Base-by-base conservation (phyloP, 2,797 vertebrate species). In the Neostethus bicornis region DNA sequence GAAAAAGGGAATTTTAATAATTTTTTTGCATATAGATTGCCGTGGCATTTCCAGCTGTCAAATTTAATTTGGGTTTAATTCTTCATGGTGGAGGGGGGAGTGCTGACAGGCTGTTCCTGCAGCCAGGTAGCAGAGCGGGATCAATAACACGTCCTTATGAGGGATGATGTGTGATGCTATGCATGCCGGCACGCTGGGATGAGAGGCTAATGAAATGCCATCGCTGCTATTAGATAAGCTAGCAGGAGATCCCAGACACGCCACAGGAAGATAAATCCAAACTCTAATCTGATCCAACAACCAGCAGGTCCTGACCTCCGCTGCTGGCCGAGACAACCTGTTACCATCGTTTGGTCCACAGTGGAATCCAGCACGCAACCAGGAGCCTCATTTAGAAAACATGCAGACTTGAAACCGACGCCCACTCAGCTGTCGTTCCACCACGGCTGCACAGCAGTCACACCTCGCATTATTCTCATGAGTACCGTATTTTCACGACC, bases 51-150 rank as follows among this genome's bases (percentile, higher is more conserved):
- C 94, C 91, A 93, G 92, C 94, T 95, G 95, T 96, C 96, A 96
- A 95, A 96, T 95, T 94, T 95, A 96, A 98, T 98, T 96, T 95
- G 93, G 89, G 93, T 95, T 96, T 98, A 97, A 98, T 98, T 97
- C 95, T 96, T 98, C 96, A 96, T 79, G 93, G 87, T 84, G 90
- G 90, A 90, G 89, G 91, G 92, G 93, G 90, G 89, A 91, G 92
- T 92, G 92, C 92, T 92, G 93, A 92, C 92, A 93, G 91, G 92
- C 93, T 93, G 95, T 96, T 93, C 93, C 92, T 92, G 91, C 86
- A 89, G 93, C 94, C 92, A 96, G 94, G 94, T 95, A 93, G 89
- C 55, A 87, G 90, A 86, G 86, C 39, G 53, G 7, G 93, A 97
- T 98, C 95, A 90, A 97, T 98, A 96, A 95, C 94, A 93, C 95